Evolutionary conservation across 2,888 invertebrate species (phyloP).

Genomic region (Ypsolopha sequella): DNA sequence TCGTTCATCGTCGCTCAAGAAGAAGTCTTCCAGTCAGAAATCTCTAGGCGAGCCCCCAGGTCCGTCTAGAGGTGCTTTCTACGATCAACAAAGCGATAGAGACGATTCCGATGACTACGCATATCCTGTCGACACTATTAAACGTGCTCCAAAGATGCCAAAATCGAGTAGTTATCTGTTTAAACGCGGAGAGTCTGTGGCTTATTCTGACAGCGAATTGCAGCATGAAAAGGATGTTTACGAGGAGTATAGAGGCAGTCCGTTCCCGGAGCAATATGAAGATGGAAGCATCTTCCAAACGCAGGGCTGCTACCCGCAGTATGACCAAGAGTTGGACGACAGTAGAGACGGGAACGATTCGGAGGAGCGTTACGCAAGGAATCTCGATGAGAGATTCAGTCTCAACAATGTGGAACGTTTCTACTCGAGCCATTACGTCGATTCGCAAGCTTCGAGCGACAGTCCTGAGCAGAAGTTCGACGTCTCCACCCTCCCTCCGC

Average conservation of each 20-base stretch:
- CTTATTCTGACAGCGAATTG: slow-evolving; percentile 56
- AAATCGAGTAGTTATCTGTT: slow-evolving; percentile 55
- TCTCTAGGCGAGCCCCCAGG: slow-evolving; percentile 44
- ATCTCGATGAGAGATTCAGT: slow-evolving; percentile 61
- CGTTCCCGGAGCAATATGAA: slow-evolving; percentile 60
- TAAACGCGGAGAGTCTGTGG: slow-evolving; percentile 54
- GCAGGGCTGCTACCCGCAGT: slow-evolving; percentile 60
- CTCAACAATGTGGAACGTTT: slow-evolving; percentile 59
- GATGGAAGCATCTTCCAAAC: slow-evolving; percentile 58
- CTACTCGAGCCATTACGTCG: slow-evolving; percentile 65
- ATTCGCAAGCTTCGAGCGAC: slow-evolving; percentile 75
- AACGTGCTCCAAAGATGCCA: slow-evolving; percentile 55
- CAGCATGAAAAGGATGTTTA: slow-evolving; percentile 56
- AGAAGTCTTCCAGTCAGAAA: slow-evolving; percentile 47
- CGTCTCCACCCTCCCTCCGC: slow-evolving; percentile 82
- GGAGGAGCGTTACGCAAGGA: slow-evolving; percentile 41
- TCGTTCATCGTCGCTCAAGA: slow-evolving; percentile 61
- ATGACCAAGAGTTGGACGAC: slow-evolving; percentile 37
- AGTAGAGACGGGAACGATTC: slow-evolving; percentile 19
- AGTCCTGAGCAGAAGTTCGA: slow-evolving; percentile 81
- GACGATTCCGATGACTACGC: slow-evolving; percentile 65
- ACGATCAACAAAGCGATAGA: slow-evolving; percentile 54
- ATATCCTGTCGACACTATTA: slow-evolving; percentile 63
- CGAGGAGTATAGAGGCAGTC: slow-evolving; percentile 55
- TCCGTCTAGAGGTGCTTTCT: slow-evolving; percentile 39